Evolutionary conservation across 2,113 vertebrate genomes (phyloP), one percentile per base, ranked within the genome.

Genomic region (Pachypanchax playfairii): DNA sequence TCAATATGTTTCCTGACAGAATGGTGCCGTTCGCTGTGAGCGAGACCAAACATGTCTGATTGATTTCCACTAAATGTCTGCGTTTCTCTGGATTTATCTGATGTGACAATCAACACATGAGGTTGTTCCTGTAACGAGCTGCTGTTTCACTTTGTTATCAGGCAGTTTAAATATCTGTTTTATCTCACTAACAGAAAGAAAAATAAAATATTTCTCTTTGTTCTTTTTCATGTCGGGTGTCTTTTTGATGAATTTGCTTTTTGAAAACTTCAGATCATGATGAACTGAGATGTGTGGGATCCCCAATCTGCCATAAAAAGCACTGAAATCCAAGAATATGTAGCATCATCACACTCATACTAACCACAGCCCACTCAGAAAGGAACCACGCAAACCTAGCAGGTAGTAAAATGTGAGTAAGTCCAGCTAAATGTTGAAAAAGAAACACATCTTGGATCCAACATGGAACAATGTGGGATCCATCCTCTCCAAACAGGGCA

Each of bases 211-310:
- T 6, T 4, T n/a, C 9, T 1, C n/a, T 6, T 39, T n/a, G 2
- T 41, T 20, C 38, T 42, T 10, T 33, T 42, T 44, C 47, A 3
- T 22, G 29, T 11, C 26, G 29, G 4, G 35, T 28, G 31, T 65
- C 11, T 26, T 44, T 51, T 12, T 28, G 35, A n/a, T n/a, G 4
- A 6, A 20, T 47, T 21, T 24, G 4, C 62, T 26, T 64, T 43
- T 28, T 36, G n/a, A 38, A 21, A 28, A 28, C 57, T 35, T 62
- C 47, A 20, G 42, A 33, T 75, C 64, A 68, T 75, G 71, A 75
- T 24, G 46, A 13, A 12, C 6, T 20, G 2, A 42, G 3, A 24
- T 77, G 80, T 63, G 80, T 83, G 68, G 65, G 76, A 77, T 64
- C 64, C 44, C 65, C 69, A 39, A 0, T 65, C 52, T 28, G 56